A percentile compares a stretch with the other conserved stretches of the same genome.
Conservation (phyloP, 92 coral and sea anemone genomes). For the Epizoanthus ramosus region DNA sequence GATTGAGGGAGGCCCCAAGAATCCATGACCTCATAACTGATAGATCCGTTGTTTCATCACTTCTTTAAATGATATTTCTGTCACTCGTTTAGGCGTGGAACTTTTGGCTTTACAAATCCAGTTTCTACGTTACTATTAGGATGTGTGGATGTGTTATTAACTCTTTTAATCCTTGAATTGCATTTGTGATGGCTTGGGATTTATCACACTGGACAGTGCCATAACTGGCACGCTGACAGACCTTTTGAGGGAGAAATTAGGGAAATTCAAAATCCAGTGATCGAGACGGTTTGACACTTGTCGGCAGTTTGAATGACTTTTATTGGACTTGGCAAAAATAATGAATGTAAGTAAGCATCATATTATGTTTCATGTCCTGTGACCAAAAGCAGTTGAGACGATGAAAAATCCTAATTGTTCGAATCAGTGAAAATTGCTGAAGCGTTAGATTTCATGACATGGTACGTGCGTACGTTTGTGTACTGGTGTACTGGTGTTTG, state of each 20-base stretch:
- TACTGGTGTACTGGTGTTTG: no score
- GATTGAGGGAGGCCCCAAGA: background rate
- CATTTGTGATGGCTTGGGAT: background rate
- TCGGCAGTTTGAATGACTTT: background rate
- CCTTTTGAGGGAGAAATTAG: background rate
- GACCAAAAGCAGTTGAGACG: background rate
- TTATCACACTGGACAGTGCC: background rate
- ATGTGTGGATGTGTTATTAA: conserved; percentile 5
- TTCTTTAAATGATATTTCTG: conserved; percentile 14
- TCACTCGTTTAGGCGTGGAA: conserved; percentile 28
- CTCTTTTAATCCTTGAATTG: background rate
- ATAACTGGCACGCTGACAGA: background rate
- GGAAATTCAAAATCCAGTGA: background rate
- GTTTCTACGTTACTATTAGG: background rate
- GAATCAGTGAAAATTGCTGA: background rate
- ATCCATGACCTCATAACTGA: conserved; percentile 24
- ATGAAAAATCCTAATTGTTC: no score
- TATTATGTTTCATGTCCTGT: background rate
- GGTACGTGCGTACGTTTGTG: no score
- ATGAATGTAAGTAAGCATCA: conserved; percentile 11
- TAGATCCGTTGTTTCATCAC: conserved; percentile 27
- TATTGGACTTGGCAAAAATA: background rate
- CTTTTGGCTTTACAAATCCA: background rate
- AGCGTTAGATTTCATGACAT: background rate
- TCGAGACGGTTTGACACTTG: background rate